phyloP scores from a whole-genome alignment of 2,797 vertebrate species.

The Anguilla marmorata region DNA sequence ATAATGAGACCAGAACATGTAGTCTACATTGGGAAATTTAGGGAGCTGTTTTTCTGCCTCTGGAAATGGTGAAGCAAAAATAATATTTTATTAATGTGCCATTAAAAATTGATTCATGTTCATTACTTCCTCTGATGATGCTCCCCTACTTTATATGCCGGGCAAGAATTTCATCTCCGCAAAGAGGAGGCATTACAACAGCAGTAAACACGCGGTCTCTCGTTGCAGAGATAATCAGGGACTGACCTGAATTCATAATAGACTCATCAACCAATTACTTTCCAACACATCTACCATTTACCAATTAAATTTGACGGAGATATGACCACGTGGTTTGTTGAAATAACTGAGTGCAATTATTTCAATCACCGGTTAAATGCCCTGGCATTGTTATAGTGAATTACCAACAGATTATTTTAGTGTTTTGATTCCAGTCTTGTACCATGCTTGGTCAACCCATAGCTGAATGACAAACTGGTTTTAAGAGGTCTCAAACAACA shows the following conservation, averaged over 20 bases:
- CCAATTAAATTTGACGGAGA: constrained; percentile 28
- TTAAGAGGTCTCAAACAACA: background rate
- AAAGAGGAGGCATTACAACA: constrained; percentile 40
- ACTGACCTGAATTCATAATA: constrained; percentile 28
- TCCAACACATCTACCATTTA: constrained; percentile 32
- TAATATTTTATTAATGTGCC: constrained; percentile 65
- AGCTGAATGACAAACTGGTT: background rate
- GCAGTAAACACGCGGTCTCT: constrained; percentile 43
- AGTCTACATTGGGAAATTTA: constrained; percentile 47
- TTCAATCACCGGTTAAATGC: background rate
- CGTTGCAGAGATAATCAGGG: constrained; percentile 39
- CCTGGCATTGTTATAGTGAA: background rate
- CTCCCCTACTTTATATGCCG: constrained; percentile 57
- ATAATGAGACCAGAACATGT: constrained; percentile 49
- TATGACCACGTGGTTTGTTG: background rate
- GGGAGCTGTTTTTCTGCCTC: constrained; percentile 43
- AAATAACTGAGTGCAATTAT: constrained; percentile 23
- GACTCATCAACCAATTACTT: constrained; percentile 29
- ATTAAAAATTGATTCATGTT: constrained; percentile 68
- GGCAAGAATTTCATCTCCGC: constrained; percentile 53
- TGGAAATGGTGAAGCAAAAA: constrained; percentile 58
- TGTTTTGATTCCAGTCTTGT: background rate
- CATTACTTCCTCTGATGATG: constrained; percentile 64
- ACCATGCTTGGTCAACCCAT: background rate
- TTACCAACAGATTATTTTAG: constrained; percentile 7